Evolutionary conservation across 2,888 invertebrate genomes (phyloP), one percentile per base, ranked within the genome.

Genomic region (Ennomos quercinarius): DNA sequence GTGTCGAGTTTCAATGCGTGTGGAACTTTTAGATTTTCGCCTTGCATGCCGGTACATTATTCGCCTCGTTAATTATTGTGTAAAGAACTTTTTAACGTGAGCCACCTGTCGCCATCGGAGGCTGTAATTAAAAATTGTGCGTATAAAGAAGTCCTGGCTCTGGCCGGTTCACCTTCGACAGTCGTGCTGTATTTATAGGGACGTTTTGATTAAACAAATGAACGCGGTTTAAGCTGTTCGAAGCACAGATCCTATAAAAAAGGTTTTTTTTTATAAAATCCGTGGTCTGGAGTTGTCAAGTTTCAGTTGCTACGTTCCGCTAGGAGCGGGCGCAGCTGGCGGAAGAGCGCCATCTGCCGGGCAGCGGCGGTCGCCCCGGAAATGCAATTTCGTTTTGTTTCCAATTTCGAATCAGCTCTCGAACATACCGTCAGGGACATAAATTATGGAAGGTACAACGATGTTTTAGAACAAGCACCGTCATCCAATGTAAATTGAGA

Each of bases 61-160:
- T 87, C 90, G 87, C 89, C 84, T 88, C 90, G 85, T 87, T 91
- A 92, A 92, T 91, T 93, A 92, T 91, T 84, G 82, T 86, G 80
- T 61, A 56, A 61, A 84, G 74, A 77, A 75, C 80, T 85, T 88
- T 89, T 81, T 88, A 86, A 78, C 83, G 78, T 85, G 81, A 78
- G 86, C 88, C 91, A 91, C 92, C 92, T 90, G 92, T 86, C 85
- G 83, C 91, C 89, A 90, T 86, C 83, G 81, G 76, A 65, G 78
- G 81, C 77, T 79, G 86, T 86, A 89, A 88, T 90, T 90, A 87
- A 87, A 87, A 83, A 85, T 82, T 80, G 80, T 76, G 68, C 76
- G 77, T 74, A 76, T 74, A 80, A 83, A 84, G 83, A 84, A 76
- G 78, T 79, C 73, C 73, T 74, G 76, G 57, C 67, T 63, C 72